Evolutionary conservation across 2,888 invertebrate genomes (phyloP), one percentile per base, ranked within the genome.

Genomic region (Rhorus exstirpatorius): DNA sequence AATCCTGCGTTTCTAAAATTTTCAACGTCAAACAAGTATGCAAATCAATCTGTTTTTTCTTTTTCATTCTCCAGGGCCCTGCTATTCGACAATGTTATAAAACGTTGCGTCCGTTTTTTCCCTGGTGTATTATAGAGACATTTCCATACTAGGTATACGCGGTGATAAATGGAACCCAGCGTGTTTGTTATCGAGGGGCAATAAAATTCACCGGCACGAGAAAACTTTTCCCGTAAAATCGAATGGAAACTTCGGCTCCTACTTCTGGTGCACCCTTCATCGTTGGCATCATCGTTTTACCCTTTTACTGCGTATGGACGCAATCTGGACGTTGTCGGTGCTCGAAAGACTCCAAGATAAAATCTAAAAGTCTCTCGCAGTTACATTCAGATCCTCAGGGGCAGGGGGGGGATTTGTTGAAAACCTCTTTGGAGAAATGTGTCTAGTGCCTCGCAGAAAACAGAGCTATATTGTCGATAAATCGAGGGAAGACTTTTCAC

Each of bases 401-500:
- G 17, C 17, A 8, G 24, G 38, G 61, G 38, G 38, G 19, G 26
- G 51, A n/a, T 72, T 72, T 72, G 72, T 51, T 38, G 61, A 38
- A 51, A 51, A 31, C 41, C 51, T 71, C 63, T 78, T 71, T 38
- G 24, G 35, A 26, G 51, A 55, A 67, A 67, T 63, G 38, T 31
- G 31, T 26, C 26, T 44, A 21, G 38, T 26, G 49, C 4, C 19
- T 55, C 63, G 10, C 19, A 35, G 81, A 26, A 44, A 67, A 72
- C 31, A 21, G 31, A 61, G 53, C 44, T 14, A 46, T 14, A 46
- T 74, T 38, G 46, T 46, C 35, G 21, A 71, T 81, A 77, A 81
- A 81, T 81, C 77, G 17, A 46, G 14, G 35, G 24, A 26, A 63
- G 21, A 76, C 65, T 51, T 79, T 74, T 71, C 70, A 70, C 44